Conservation (phyloP, 2,797 vertebrate species). For the Pygocentrus nattereri region DNA sequence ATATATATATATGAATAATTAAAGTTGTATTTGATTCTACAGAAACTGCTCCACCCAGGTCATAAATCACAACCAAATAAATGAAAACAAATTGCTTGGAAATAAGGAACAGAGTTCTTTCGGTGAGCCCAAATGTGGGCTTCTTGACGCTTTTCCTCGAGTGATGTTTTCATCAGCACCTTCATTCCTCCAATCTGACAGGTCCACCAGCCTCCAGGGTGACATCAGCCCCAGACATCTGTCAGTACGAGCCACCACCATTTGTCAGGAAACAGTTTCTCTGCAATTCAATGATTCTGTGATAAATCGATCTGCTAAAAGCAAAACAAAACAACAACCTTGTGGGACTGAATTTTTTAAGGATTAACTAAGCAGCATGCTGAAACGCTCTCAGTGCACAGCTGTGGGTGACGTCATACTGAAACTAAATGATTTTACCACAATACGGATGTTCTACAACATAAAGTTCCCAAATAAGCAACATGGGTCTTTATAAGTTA, state of each 20-base stretch:
- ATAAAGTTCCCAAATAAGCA: background rate
- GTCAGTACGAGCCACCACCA: constrained; percentile 47
- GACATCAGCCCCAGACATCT: constrained; percentile 62
- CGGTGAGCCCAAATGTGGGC: constrained; percentile 33
- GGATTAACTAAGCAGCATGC: constrained; percentile 4
- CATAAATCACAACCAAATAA: constrained; percentile 30
- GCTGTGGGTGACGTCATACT: background rate
- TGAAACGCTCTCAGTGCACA: background rate
- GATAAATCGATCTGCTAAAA: constrained; percentile 71
- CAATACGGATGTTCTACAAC: background rate
- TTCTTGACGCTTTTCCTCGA: constrained; percentile 36
- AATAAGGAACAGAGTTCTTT: constrained; percentile 51
- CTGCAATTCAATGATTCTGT: constrained; percentile 55
- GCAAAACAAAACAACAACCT: constrained; percentile 70
- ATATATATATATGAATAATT: constrained; percentile 27
- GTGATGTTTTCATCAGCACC: constrained; percentile 61
- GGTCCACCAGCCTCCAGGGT: constrained; percentile 56
- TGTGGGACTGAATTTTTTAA: constrained; percentile 56
- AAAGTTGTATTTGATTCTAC: constrained; percentile 7
- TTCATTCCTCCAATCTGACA: constrained; percentile 59
- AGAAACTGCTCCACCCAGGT: background rate
- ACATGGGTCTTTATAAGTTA: background rate
- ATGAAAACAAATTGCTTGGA: constrained; percentile 1
- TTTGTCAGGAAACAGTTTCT: constrained; percentile 39
- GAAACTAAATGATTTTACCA: constrained; percentile 17